Evolutionary conservation across 1,140 invertebrate genomes (phyloP).

Genomic region (Drosophila orosa): DNA sequence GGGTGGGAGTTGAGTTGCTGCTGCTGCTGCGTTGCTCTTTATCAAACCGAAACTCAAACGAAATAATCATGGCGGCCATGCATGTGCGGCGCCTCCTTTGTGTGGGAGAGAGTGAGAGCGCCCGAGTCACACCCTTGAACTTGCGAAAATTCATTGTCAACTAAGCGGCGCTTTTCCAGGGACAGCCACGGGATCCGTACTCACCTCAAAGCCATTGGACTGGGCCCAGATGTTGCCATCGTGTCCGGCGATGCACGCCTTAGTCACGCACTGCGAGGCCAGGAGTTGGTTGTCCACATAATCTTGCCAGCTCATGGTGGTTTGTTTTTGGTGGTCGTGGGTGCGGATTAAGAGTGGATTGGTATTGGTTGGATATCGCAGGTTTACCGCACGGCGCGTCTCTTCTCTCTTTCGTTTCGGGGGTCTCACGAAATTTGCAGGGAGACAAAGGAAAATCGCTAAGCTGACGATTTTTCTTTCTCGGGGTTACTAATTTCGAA

Average conservation of each 20-base stretch:
- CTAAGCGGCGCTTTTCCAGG: conserved; percentile 19
- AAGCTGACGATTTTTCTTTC: conserved; percentile 57
- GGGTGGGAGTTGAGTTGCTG: conserved; percentile 30
- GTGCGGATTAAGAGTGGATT: conserved; percentile 52
- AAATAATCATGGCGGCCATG: conserved; percentile 68
- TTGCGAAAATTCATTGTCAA: conserved; percentile 73
- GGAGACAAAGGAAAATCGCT: conserved; percentile 65
- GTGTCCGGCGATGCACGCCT: conserved; percentile 96
- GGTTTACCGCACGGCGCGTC: conserved; percentile 61
- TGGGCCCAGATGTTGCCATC: conserved; percentile 98
- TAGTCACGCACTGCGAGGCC: conserved; percentile 95
- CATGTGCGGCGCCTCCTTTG: conserved; percentile 42
- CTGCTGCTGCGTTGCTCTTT: conserved; percentile 41
- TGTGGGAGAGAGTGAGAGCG: conserved; percentile 28
- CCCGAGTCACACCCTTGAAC: conserved; percentile 83
- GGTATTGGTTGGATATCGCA: conserved; percentile 43
- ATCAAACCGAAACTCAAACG: conserved; percentile 58
- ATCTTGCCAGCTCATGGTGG: conserved; percentile 97
- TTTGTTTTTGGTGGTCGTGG: conserved; percentile 60
- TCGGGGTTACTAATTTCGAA: conserved; percentile 68
- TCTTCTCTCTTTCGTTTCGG: conserved; percentile 54
- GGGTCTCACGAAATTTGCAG: conserved; percentile 59
- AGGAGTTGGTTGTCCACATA: conserved; percentile 98
- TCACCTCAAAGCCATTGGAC: conserved; percentile 96
- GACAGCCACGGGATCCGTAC: conserved; percentile 64